phyloP scores from a whole-genome alignment of 2,113 vertebrate species.

The Neogobius melanostomus region DNA sequence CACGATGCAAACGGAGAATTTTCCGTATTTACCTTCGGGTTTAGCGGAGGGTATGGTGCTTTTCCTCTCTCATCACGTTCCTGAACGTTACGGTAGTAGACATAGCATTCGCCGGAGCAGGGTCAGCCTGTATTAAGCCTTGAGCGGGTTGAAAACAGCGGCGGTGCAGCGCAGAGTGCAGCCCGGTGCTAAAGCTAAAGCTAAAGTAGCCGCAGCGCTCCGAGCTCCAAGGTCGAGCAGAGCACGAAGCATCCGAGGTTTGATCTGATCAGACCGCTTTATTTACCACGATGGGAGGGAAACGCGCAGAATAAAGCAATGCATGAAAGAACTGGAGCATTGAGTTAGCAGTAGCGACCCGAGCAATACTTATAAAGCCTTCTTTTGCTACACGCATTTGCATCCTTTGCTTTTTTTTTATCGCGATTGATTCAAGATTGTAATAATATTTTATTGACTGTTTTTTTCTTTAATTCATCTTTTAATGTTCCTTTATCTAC shows the following conservation, averaged over 20 bases:
- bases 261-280: not conserved
- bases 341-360: too few species aligned
- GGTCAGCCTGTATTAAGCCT: not conserved
- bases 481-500: too few species aligned
- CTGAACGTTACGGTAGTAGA: fast-evolving
- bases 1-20: conserved; percentile 71
- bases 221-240: conserved; percentile 69
- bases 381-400: not conserved
- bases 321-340: too few species aligned
- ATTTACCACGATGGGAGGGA: not conserved
- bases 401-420: too few species aligned
- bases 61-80: not conserved
- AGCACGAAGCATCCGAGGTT: conserved; percentile 38
- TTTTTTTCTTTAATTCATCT: too few species aligned
- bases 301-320: not conserved
- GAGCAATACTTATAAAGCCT: not conserved
- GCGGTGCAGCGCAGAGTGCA: not conserved
- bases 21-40: conserved; percentile 73
- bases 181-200: conserved; percentile 16
- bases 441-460: too few species aligned
- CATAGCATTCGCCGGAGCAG: fast-evolving
- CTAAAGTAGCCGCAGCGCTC: conserved; percentile 44
- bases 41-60: conserved; percentile 66
- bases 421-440: too few species aligned
- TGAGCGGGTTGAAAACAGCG: not conserved